Conservation (phyloP, 2,797 vertebrate species). For the Glossophaga mutica region DNA sequence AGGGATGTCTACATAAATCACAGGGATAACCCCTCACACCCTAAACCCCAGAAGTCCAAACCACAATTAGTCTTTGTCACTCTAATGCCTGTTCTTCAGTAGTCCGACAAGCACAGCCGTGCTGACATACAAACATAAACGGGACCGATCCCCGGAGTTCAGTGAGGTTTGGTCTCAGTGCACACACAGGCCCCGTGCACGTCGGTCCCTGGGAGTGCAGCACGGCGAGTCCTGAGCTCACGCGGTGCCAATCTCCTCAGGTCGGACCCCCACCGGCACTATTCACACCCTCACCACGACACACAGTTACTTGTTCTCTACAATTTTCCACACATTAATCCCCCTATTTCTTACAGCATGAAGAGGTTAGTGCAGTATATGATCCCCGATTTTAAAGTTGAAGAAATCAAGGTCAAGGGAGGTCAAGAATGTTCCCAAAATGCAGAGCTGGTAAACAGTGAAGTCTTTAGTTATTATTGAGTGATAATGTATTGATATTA, state of each 20-base stretch:
- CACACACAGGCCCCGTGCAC: background rate
- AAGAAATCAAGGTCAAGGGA: background rate
- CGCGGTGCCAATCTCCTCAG: accelerated
- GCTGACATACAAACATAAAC: background rate
- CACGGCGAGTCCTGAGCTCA: background rate
- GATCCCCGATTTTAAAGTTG: background rate
- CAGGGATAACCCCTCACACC: background rate
- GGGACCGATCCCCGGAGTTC: background rate
- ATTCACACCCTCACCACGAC: no score
- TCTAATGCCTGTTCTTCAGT: background rate
- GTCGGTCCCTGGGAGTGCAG: background rate
- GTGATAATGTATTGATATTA: background rate
- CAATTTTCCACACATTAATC: background rate
- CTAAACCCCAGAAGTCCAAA: background rate
- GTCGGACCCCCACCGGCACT: no score
- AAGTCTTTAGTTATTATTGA: background rate
- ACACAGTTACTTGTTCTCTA: background rate
- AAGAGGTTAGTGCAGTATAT: background rate
- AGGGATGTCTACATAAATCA: background rate
- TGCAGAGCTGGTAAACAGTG: background rate
- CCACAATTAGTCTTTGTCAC: background rate
- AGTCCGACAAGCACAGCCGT: background rate
- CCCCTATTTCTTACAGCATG: background rate
- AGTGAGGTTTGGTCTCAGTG: background rate
- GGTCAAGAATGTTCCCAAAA: background rate